Percentiles rank a stretch among this genome's conserved stretches.
These are phyloP conservation scores for Semicossyphus pulcher DNA, from an alignment of 2,113 vertebrate genomes.

Conservation along the genomic window DNA sequence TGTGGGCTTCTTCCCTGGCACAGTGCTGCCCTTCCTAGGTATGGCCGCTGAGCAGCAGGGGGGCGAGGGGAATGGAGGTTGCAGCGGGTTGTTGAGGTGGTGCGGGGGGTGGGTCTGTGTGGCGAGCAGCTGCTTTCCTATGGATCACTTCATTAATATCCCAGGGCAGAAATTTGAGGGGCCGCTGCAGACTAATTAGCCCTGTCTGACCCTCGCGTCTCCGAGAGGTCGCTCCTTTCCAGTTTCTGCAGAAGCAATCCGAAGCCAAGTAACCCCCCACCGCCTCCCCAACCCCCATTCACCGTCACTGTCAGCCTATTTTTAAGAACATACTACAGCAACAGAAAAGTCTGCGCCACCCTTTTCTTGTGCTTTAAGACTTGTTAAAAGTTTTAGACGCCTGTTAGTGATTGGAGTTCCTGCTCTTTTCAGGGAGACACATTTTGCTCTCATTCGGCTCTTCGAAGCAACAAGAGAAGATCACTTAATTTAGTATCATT, in stretches of 20 bases:
- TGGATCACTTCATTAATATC: conserved; percentile 84
- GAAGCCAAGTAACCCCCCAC: conserved; percentile 52
- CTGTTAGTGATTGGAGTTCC: not conserved
- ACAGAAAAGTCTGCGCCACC: conserved; percentile 1
- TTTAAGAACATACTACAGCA: not conserved
- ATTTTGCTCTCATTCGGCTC: no score
- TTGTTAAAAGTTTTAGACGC: conserved; percentile 16
- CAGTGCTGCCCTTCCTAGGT: conserved; percentile 61
- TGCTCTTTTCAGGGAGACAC: no score
- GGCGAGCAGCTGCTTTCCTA: conserved; percentile 78
- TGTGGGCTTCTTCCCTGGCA: conserved; percentile 65
- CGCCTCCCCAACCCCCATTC: conserved; percentile 28
- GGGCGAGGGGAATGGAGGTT: conserved; percentile 45
- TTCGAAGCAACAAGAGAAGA: no score
- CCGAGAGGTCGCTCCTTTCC: conserved; percentile 70
- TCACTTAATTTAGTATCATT: no score
- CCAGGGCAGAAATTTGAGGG: conserved; percentile 79
- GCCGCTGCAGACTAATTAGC: conserved; percentile 82
- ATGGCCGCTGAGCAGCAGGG: conserved; percentile 58
- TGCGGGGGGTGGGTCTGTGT: conserved; percentile 19
- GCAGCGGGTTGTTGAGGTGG: conserved; percentile 48
- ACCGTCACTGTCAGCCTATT: conserved; percentile 35
- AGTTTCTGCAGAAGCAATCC: conserved; percentile 62
- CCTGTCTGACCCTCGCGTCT: conserved; percentile 77
- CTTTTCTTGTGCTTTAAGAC: conserved; percentile 14